Evolutionary conservation across 2,113 vertebrate species (phyloP).

Genomic region (Nesoenas mayeri): DNA sequence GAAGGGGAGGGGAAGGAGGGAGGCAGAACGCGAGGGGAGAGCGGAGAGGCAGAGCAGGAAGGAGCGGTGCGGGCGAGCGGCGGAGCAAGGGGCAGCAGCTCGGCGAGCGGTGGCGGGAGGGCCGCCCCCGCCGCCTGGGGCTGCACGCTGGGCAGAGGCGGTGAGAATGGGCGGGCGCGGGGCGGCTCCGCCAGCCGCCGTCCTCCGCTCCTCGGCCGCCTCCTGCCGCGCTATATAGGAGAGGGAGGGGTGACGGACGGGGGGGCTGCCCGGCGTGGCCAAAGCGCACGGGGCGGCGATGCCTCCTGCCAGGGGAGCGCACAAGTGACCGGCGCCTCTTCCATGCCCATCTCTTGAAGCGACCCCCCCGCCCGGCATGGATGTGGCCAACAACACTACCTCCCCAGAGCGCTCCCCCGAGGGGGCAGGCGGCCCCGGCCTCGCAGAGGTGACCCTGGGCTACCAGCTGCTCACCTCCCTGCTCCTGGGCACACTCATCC

Average conservation of each 20-base stretch:
- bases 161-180: slow-evolving; percentile 12
- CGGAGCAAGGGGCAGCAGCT: not conserved
- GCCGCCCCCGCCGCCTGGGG: not conserved
- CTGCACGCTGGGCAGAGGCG: slow-evolving; percentile 1
- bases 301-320: slow-evolving; percentile 18
- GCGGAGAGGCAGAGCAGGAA: not conserved
- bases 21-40: not conserved
- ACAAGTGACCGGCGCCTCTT: slow-evolving; percentile 14
- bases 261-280: not conserved
- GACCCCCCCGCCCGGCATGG: slow-evolving; percentile 68
- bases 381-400: slow-evolving; percentile 79
- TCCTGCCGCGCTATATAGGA: slow-evolving; percentile 12
- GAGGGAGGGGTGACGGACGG: not conserved
- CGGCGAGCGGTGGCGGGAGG: not conserved
- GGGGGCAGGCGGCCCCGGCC: slow-evolving; percentile 62
- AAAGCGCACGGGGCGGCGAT: slow-evolving; percentile 6
- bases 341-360: slow-evolving; percentile 1
- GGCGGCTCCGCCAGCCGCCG: slow-evolving; percentile 16
- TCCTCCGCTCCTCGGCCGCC: slow-evolving; percentile 11
- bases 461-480: slow-evolving; percentile 93
- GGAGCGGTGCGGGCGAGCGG: not conserved
- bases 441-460: slow-evolving; percentile 81
- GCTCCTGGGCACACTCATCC: slow-evolving; percentile 88
- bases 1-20: not conserved
- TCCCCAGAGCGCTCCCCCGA: slow-evolving; percentile 70